Conservation (phyloP, 2,797 vertebrate species). For the Crax fasciolata region DNA sequence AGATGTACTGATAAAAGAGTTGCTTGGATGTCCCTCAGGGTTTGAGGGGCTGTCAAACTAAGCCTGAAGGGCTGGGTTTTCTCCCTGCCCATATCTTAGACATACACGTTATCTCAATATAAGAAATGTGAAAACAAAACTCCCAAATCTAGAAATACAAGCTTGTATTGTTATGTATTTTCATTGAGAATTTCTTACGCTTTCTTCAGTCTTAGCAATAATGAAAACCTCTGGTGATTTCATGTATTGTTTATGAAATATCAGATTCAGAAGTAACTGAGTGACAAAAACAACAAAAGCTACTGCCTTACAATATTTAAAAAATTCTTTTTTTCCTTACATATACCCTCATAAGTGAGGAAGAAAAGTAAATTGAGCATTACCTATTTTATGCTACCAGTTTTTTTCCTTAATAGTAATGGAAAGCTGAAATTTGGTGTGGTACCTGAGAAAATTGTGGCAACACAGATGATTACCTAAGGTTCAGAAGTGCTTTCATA, state of each 20-base stretch:
- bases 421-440: background rate
- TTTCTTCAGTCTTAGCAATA: background rate
- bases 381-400: background rate
- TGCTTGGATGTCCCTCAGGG: background rate
- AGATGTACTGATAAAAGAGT: slow-evolving; percentile 42
- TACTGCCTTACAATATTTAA: background rate
- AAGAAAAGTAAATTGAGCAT: background rate
- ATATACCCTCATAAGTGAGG: background rate
- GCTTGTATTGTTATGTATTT: fast-evolving
- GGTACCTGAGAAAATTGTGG: background rate
- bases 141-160: background rate
- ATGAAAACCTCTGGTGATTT: background rate
- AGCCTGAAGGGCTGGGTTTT: background rate
- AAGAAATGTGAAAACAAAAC: background rate
- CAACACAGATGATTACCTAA: background rate
- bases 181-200: background rate
- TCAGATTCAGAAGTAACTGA: background rate
- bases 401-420: background rate
- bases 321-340: background rate
- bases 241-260: background rate
- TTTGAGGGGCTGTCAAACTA: background rate
- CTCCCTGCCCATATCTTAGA: background rate
- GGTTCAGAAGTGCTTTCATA: background rate
- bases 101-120: background rate
- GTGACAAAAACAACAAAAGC: background rate